Percentiles rank a stretch among this genome's conserved stretches.
phyloP scores from a whole-genome alignment of 92 coral and sea anemone genomes.

The Phenganax stokvisi region DNA sequence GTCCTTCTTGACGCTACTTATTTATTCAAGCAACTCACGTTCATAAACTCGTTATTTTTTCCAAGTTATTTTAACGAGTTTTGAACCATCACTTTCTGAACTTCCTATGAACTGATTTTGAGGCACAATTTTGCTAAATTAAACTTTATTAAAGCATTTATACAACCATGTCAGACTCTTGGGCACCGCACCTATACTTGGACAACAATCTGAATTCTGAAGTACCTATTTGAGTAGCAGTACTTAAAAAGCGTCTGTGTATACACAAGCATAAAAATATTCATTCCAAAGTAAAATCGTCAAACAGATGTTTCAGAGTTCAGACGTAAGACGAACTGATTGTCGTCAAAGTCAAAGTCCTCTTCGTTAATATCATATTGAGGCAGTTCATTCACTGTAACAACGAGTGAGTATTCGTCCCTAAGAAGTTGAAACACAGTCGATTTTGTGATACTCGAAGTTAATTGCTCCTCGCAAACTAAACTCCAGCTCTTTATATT shows the following conservation, averaged over 20 bases:
- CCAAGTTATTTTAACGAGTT: background rate
- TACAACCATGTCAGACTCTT: background rate
- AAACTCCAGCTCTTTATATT: conserved; percentile 77
- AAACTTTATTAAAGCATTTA: conserved; percentile 6
- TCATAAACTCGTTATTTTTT: background rate
- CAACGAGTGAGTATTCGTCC: conserved; percentile 71
- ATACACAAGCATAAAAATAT: background rate
- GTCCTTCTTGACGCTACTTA: no score
- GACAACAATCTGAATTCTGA: background rate
- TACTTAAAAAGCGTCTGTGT: conserved; percentile 1
- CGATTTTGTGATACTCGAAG: conserved; percentile 76
- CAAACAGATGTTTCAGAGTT: conserved; percentile 89
- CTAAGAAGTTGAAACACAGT: conserved; percentile 90
- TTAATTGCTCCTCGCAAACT: conserved; percentile 92
- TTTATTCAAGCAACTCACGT: background rate
- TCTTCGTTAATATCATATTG: conserved; percentile 72
- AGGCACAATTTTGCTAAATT: background rate
- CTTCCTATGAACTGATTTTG: background rate
- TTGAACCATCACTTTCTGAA: background rate
- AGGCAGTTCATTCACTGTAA: conserved; percentile 79
- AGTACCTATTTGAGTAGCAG: conserved; percentile 8
- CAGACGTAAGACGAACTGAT: conserved; percentile 82
- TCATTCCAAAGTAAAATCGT: background rate
- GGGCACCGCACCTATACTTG: conserved; percentile 1
- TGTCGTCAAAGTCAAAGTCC: conserved; percentile 92